Conservation (phyloP, 2,888 invertebrate genomes). For the Scaptomyza polygonia region DNA sequence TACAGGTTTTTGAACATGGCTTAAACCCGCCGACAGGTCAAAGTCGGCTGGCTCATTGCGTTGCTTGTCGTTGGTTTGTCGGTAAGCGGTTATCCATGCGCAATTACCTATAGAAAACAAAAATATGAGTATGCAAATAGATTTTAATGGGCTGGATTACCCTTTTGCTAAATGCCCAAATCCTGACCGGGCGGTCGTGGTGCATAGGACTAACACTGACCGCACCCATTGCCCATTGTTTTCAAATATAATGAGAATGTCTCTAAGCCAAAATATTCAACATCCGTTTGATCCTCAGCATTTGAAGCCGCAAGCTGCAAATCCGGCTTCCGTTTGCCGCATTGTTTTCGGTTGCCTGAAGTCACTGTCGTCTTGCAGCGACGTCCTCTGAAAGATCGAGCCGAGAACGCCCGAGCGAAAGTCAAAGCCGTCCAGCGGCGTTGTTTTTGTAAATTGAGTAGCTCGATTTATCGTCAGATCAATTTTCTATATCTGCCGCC, state of each 20-base stretch:
- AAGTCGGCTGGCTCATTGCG: constrained; percentile 59
- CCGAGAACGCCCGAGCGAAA: constrained; percentile 42
- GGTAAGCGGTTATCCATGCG: constrained; percentile 76
- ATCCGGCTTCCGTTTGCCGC: constrained; percentile 73
- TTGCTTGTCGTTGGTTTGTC: constrained; percentile 38
- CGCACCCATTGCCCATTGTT: constrained; percentile 59
- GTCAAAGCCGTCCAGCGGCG: constrained; percentile 71
- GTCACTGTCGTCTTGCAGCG: constrained; percentile 40
- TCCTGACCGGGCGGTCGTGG: constrained; percentile 56
- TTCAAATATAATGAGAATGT: constrained; percentile 81
- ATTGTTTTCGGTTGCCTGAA: constrained; percentile 60
- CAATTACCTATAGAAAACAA: constrained; percentile 83
- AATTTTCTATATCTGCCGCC: constrained; percentile 77
- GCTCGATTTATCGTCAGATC: constrained; percentile 76
- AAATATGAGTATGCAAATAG: constrained; percentile 81
- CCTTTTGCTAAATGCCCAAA: constrained; percentile 74
- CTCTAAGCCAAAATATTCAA: constrained; percentile 83
- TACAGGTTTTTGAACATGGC: constrained; percentile 44
- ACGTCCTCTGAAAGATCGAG: constrained; percentile 1
- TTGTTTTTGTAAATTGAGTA: constrained; percentile 75
- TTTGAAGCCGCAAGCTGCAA: constrained; percentile 46
- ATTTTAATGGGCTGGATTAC: constrained; percentile 83
- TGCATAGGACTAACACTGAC: not conserved
- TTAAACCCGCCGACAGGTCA: constrained; percentile 35
- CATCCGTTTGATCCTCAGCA: constrained; percentile 68